Conservation (phyloP, 2,113 vertebrate species). For the Entomyzon cyanotis region DNA sequence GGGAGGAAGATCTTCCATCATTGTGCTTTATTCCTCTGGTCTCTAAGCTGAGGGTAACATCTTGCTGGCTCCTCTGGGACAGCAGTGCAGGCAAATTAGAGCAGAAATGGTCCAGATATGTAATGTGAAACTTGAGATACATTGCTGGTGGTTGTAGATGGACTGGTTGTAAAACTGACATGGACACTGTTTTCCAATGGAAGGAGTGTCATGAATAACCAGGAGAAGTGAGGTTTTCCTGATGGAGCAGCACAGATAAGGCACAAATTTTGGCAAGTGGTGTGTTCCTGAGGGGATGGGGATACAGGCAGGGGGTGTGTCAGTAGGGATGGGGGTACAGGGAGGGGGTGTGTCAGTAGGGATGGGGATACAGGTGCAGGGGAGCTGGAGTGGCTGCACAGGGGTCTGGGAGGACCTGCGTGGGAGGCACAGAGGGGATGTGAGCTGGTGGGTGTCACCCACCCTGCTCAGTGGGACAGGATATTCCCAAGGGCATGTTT, state of each 20-base stretch:
- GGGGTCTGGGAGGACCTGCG: fast-evolving
- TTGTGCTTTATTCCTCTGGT: neutral
- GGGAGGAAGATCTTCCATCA: fast-evolving
- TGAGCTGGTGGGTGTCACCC: neutral
- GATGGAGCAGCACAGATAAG: fast-evolving
- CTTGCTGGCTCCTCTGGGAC: neutral
- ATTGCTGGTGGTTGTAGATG: fast-evolving
- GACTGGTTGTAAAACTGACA: fast-evolving
- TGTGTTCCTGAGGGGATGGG: neutral
- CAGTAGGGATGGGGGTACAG: fast-evolving
- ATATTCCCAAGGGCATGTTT: neutral
- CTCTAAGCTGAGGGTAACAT: fast-evolving
- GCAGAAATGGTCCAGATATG: neutral
- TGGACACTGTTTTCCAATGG: fast-evolving
- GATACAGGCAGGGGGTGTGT: neutral
- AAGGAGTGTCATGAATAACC: neutral
- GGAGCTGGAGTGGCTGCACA: fast-evolving
- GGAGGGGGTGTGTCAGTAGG: neutral
- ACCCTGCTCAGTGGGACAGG: fast-evolving
- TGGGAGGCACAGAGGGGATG: neutral
- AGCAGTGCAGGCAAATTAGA: neutral
- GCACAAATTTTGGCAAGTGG: fast-evolving
- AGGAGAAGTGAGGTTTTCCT: neutral
- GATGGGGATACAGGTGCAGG: fast-evolving
- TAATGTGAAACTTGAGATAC: fast-evolving